A percentile compares a stretch with the other conserved stretches of the same genome.
phyloP scores from a whole-genome alignment of 2,113 vertebrate genomes.

The Siniperca knerii region DNA sequence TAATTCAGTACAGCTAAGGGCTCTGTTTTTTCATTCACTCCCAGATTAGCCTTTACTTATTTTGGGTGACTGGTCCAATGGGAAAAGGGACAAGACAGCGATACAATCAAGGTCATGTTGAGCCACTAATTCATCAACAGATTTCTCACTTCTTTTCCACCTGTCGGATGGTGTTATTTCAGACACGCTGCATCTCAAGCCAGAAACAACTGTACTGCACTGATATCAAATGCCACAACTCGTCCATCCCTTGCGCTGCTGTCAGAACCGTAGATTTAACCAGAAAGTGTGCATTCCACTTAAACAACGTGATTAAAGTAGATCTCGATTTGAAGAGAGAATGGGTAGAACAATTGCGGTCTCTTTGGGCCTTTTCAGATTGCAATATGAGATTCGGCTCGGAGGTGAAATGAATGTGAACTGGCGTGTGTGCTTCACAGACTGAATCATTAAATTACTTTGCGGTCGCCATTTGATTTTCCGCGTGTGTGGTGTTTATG shows the following conservation, averaged over 20 bases:
- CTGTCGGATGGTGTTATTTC: constrained; percentile 43
- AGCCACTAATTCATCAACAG: constrained; percentile 21
- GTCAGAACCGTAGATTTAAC: constrained; percentile 37
- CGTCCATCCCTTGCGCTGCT: constrained; percentile 31
- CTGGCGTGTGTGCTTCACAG: constrained; percentile 40
- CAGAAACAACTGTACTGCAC: constrained; percentile 36
- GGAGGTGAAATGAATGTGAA: constrained; percentile 73
- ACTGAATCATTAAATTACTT: constrained; percentile 74
- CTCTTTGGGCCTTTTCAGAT: constrained; percentile 58
- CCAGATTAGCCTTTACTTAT: constrained; percentile 20
- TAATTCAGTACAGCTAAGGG: constrained; percentile 15
- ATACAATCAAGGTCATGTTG: constrained; percentile 31
- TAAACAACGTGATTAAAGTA: constrained; percentile 62
- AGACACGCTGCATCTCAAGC: constrained; percentile 43
- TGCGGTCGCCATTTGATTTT: constrained; percentile 46
- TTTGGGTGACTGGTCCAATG: constrained; percentile 25
- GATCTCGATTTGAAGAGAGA: constrained; percentile 57
- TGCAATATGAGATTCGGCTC: constrained; percentile 66
- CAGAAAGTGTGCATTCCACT: constrained; percentile 47
- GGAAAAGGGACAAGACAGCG: constrained; percentile 7
- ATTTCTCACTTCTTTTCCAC: constrained; percentile 33
- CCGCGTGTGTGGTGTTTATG: constrained; percentile 17
- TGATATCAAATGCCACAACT: constrained; percentile 51
- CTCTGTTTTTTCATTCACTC: constrained; percentile 13
- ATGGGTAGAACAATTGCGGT: constrained; percentile 33